Percentiles rank a stretch among this genome's conserved stretches.
phyloP scores from a whole-genome alignment of 2,113 vertebrate species.

The Pyxicephalus adspersus region DNA sequence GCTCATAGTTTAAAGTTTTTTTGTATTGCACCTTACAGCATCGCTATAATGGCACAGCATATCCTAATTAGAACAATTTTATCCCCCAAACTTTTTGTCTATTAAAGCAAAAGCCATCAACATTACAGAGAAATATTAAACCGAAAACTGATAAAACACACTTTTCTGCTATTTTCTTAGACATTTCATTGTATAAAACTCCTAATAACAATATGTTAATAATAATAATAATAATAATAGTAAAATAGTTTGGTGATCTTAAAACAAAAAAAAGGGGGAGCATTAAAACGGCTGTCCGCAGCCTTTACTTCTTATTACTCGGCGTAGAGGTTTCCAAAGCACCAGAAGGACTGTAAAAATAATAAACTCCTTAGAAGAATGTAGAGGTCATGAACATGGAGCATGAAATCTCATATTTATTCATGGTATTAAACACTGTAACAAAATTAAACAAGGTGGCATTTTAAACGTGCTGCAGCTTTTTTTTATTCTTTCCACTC shows the following conservation, averaged over 20 bases:
- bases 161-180: background rate
- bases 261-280: background rate
- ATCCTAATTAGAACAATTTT: background rate
- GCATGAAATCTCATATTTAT: slow-evolving; percentile 7
- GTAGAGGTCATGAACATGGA: slow-evolving; percentile 24
- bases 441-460: slow-evolving; percentile 59
- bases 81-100: background rate
- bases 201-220: slow-evolving; percentile 2
- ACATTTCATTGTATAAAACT: slow-evolving; percentile 9
- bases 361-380: slow-evolving; percentile 33
- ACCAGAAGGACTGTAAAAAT: slow-evolving; percentile 32
- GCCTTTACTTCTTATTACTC: slow-evolving; percentile 42
- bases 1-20: no score
- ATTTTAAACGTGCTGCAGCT: slow-evolving; percentile 66
- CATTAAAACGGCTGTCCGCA: slow-evolving; percentile 12
- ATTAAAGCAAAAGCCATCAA: background rate
- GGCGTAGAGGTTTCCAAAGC: slow-evolving; percentile 10
- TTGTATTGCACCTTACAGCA: no score
- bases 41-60: no score
- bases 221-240: slow-evolving; percentile 42
- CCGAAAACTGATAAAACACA: background rate
- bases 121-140: background rate
- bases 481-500: slow-evolving; percentile 65
- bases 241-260: slow-evolving; percentile 27
- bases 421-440: slow-evolving; percentile 52